Conservation (phyloP, 1,140 invertebrate genomes). For the Solen grandis region DNA sequence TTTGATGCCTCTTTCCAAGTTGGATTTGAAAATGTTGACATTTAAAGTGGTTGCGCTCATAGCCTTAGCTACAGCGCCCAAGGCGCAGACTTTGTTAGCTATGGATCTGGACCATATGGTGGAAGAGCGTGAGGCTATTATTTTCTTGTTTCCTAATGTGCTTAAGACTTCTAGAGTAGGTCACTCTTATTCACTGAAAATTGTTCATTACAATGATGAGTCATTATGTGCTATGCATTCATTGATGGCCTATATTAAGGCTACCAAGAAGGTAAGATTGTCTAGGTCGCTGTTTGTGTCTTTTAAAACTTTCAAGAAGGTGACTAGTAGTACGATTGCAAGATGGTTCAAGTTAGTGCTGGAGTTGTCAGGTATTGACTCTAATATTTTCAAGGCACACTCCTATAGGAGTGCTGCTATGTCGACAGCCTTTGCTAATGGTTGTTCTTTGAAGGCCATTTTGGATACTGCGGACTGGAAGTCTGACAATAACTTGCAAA, state of each 20-base stretch:
- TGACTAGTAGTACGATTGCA: constrained; percentile 30
- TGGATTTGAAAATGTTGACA: constrained; percentile 26
- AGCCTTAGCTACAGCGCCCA: constrained; percentile 3
- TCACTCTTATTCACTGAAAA: constrained; percentile 10
- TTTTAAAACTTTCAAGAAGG: constrained; percentile 28
- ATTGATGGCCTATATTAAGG: constrained; percentile 13
- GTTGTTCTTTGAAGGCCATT: constrained; percentile 36
- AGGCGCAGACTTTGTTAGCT: constrained; percentile 26
- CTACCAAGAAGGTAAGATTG: constrained; percentile 1
- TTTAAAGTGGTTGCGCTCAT: constrained; percentile 15
- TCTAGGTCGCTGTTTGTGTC: constrained; percentile 15
- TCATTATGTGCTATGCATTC: constrained; percentile 35
- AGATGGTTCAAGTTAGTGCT: constrained; percentile 28
- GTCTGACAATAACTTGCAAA: no score
- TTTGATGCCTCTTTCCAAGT: background rate
- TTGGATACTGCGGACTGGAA: no score
- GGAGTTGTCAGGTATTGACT: constrained; percentile 21
- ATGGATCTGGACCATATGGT: constrained; percentile 16
- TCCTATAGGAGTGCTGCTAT: constrained; percentile 12
- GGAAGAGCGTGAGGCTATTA: background rate
- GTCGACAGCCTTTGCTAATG: constrained; percentile 18
- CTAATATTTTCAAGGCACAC: constrained; percentile 18
- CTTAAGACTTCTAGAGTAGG: constrained; percentile 13
- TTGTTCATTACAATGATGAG: constrained; percentile 23
- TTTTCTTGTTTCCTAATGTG: constrained; percentile 17